Evolutionary conservation across 2,888 invertebrate species (phyloP).

Genomic region (Macrostomum cliftonense): DNA sequence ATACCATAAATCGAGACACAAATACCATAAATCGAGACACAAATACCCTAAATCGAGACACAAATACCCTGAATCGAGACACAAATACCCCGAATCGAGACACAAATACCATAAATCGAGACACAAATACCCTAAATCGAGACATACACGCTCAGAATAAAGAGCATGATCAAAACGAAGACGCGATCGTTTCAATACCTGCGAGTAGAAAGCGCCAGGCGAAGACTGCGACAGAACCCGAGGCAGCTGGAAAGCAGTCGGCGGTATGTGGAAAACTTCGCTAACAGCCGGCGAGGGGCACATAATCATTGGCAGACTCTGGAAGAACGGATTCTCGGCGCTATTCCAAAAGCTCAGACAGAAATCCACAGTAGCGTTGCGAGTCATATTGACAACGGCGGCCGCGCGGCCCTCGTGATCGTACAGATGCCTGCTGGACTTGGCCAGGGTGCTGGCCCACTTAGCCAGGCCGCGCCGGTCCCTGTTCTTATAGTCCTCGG

Average conservation of each 20-base stretch:
- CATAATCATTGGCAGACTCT: conserved; percentile 7
- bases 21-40: too few relatives aligned
- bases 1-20: too few relatives aligned
- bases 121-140: too few relatives aligned
- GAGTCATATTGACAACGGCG: conserved; percentile 48
- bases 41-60: too few relatives aligned
- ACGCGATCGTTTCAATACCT: too few relatives aligned
- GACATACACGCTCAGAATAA: too few relatives aligned
- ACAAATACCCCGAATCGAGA: too few relatives aligned
- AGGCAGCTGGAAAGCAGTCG: neutral
- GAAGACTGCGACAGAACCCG: neutral
- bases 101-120: too few relatives aligned
- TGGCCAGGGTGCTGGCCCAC: conserved; percentile 30
- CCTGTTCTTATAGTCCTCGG: conserved; percentile 59
- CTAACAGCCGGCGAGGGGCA: conserved; percentile 8
- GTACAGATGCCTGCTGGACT: conserved; percentile 53
- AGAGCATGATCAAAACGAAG: too few relatives aligned
- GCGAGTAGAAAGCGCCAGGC: neutral
- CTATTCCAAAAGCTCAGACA: conserved; percentile 63
- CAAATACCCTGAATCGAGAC: too few relatives aligned
- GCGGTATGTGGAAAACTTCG: conserved; percentile 23
- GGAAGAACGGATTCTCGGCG: conserved; percentile 40
- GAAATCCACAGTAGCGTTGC: conserved; percentile 74
- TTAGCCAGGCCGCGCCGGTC: conserved; percentile 25
- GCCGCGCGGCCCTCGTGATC: conserved; percentile 69